Percentiles rank a stretch among this genome's conserved stretches.
Conservation (phyloP, 2,113 vertebrate genomes). For the Acanthisitta chloris region DNA sequence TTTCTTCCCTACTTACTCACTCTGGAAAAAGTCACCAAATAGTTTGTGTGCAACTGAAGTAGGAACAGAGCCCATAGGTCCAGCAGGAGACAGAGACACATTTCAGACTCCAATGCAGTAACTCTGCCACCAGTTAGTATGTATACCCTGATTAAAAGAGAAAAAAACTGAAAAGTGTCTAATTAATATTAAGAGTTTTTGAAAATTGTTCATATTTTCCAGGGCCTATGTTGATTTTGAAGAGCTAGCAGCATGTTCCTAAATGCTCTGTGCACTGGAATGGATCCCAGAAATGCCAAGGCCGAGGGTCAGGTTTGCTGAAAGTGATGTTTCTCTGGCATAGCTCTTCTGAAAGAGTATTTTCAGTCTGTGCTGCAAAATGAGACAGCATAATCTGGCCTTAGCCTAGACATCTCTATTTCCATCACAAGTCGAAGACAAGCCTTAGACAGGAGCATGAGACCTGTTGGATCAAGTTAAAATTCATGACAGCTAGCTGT, state of each 20-base stretch:
- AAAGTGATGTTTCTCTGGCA: not conserved
- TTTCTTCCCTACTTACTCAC: not conserved
- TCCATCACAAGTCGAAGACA: not conserved
- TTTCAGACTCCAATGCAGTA: not conserved
- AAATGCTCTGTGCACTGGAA: not conserved
- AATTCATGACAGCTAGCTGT: not conserved
- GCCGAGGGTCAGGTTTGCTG: not conserved
- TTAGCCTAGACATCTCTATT: not conserved
- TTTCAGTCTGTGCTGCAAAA: not conserved
- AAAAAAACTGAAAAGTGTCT: not conserved
- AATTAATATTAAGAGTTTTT: not conserved
- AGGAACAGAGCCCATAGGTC: not conserved
- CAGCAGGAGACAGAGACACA: not conserved
- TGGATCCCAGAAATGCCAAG: not conserved
- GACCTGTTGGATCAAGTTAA: not conserved
- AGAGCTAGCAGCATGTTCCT: not conserved
- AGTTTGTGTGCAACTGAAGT: not conserved
- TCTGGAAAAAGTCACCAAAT: not conserved
- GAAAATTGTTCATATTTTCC: not conserved
- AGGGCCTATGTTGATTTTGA: not conserved
- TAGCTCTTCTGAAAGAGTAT: not conserved
- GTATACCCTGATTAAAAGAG: accelerated
- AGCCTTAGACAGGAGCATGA: not conserved
- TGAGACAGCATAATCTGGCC: not conserved
- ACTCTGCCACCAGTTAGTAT: not conserved